These are phyloP conservation scores for Corythoichthys haematopterus DNA, from an alignment of 2,113 vertebrate genomes.

Conservation along the genomic window DNA sequence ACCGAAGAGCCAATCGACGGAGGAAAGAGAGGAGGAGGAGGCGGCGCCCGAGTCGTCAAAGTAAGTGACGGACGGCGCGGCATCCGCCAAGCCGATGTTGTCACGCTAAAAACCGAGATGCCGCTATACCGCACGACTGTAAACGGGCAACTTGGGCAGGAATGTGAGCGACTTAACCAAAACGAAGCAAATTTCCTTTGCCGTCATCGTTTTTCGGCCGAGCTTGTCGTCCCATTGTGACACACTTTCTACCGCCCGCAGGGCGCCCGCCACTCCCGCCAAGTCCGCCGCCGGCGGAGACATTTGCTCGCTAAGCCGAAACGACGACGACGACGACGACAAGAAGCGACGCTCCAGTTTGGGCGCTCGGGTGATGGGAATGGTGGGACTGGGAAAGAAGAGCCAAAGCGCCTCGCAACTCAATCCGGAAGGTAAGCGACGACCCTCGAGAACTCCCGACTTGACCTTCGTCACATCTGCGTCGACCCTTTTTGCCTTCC, in stretches of 20 bases:
- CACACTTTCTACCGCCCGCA: conserved; percentile 39
- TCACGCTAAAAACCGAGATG: no score
- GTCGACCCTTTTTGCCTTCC: not conserved
- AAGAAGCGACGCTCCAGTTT: conserved; percentile 93
- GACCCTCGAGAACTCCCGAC: not conserved
- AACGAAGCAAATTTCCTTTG: no score
- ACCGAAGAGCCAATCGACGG: conserved; percentile 47
- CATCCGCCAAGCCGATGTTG: no score
- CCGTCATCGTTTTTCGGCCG: no score
- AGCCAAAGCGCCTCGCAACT: conserved; percentile 92
- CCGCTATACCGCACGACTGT: not conserved
- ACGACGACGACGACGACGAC: conserved; percentile 81
- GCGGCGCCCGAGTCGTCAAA: conserved; percentile 37
- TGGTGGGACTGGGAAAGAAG: conserved; percentile 90
- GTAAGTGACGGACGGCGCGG: conserved; percentile 38
- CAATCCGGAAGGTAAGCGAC: conserved; percentile 68
- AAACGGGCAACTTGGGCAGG: conserved; percentile 65
- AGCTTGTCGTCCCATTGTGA: not conserved
- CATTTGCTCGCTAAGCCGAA: conserved; percentile 86
- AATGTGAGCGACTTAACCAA: not conserved
- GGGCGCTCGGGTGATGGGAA: conserved; percentile 91
- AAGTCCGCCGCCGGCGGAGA: conserved; percentile 89
- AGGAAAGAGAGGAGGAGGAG: conserved; percentile 38
- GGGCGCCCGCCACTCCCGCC: conserved; percentile 75
- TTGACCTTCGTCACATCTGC: no score